Base-by-base conservation (phyloP, 2,113 vertebrate species). In the Hipposideros armiger region DNA sequence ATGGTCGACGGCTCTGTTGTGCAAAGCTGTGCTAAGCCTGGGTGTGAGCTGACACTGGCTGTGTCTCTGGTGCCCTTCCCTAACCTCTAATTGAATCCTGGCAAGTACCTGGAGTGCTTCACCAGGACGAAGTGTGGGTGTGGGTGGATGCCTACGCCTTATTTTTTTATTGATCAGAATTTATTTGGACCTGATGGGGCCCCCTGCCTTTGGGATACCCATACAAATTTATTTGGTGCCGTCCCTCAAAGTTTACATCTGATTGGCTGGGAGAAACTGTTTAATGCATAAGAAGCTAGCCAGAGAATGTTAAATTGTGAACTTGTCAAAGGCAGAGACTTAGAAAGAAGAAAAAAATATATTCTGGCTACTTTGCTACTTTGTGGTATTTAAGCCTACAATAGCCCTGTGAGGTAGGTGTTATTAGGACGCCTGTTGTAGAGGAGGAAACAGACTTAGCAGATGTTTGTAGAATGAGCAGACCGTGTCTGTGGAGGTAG, bases 1-100 rank as follows among this genome's bases (percentile, higher is more conserved):
- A 54, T 16, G 54, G 64, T 36, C 87, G 60, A 28, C 83, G 90
- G 60, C 42, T 84, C 30, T 0, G 19, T 24, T 17, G 26, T 7
- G 10, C 54, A 85, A 90, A 87, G 73, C 56, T 15, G 1, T 19
- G 50, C 77, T 90, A 9, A 95, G 64, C 83, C 62, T 88, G 64
- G 69, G 58, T 73, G 80, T 90, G 91, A 92, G 42, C 30, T 22
- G 64, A 91, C 74, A 14, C 64, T 86, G 78, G 54, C 66, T 52
- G 19, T 60, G 36, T 77, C 66, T 70, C 69, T 80, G 64, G 73
- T 26, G 0, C 66, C 40, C 50, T 88, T 88, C 50, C 52, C 90
- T 95, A 56, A 80, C 69, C 90, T 95, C 87, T 87, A 3, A 45
- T 3, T 58, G 69, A 72, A 24, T 87, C 50, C 87, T 76, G 86